These are phyloP conservation scores for Drosophila simulans DNA, from an alignment of 1,140 invertebrate genomes.

Conservation along the genomic window DNA sequence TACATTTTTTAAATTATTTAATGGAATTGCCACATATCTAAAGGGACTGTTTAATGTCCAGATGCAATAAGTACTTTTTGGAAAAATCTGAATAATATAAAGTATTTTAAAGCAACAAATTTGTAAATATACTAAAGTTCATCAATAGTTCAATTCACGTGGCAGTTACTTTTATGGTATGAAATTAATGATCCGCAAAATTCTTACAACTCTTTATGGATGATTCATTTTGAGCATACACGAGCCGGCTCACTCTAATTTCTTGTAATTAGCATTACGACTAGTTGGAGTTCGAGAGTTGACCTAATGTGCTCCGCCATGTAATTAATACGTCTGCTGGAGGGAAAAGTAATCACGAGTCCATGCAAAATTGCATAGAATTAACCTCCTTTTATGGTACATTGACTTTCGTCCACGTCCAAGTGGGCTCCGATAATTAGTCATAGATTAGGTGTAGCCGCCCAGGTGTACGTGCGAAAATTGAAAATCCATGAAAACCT, in stretches of 20 bases:
- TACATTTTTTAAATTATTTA: neutral
- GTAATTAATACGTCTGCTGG: conserved; percentile 61
- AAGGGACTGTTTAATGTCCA: neutral
- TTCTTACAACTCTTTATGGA: neutral
- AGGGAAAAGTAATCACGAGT: conserved; percentile 46
- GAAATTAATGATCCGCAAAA: neutral
- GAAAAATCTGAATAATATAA: neutral
- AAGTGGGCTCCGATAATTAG: conserved; percentile 44
- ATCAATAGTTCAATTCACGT: too few relatives aligned
- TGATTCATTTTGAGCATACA: neutral
- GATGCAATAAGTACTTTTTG: neutral
- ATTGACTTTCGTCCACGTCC: conserved; percentile 34
- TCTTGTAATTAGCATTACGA: conserved; percentile 34
- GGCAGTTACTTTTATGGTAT: too few relatives aligned
- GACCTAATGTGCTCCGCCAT: conserved; percentile 41
- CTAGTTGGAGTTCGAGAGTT: conserved; percentile 14
- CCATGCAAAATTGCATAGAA: conserved; percentile 50
- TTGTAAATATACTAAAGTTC: too few relatives aligned
- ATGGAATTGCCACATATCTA: neutral
- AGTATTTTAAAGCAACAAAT: neutral
- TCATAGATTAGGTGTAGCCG: conserved; percentile 48
- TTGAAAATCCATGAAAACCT: conserved; percentile 57
- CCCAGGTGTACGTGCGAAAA: conserved; percentile 33
- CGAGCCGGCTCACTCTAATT: conserved; percentile 14
- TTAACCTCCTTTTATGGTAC: conserved; percentile 60